Percentiles rank a stretch among this genome's conserved stretches.
Conservation (phyloP, 2,888 invertebrate species). For the Troides oblongomaculatus region DNA sequence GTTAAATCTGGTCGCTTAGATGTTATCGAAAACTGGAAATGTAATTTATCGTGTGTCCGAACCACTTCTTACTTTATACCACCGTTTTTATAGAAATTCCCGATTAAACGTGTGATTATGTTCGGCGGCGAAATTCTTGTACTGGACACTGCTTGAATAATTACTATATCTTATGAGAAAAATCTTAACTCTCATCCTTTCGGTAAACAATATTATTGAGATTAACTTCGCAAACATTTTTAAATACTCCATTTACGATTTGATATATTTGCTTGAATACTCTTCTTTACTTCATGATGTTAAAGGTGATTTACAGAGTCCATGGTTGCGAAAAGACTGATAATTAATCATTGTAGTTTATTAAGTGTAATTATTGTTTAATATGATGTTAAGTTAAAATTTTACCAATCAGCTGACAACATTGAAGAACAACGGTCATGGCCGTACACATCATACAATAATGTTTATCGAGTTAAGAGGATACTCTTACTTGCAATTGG, state of each 20-base stretch:
- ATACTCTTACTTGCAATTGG: no score
- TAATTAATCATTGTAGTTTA: no score
- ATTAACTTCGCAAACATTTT: no score
- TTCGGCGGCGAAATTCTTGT: conserved; percentile 23
- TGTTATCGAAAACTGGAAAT: conserved; percentile 38
- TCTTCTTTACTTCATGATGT: not conserved
- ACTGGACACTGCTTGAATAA: conserved; percentile 16
- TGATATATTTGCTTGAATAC: not conserved
- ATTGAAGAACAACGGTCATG: no score
- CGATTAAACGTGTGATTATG: conserved; percentile 23
- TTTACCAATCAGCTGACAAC: no score
- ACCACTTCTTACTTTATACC: conserved; percentile 32
- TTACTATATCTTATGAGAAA: conserved; percentile 23
- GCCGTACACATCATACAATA: no score
- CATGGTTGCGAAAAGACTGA: no score
- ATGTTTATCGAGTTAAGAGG: no score
- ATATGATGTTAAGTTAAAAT: no score
- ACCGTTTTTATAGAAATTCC: conserved; percentile 24
- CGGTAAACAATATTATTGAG: no score
- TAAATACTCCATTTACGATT: no score
- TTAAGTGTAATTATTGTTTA: no score
- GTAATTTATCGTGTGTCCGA: conserved; percentile 33
- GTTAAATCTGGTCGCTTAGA: conserved; percentile 45
- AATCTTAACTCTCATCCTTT: conserved; percentile 5
- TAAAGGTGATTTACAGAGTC: not conserved